These are phyloP conservation scores for Rhabdomys dilectus DNA, from an alignment of 2,113 vertebrate genomes.

Conservation along the genomic window DNA sequence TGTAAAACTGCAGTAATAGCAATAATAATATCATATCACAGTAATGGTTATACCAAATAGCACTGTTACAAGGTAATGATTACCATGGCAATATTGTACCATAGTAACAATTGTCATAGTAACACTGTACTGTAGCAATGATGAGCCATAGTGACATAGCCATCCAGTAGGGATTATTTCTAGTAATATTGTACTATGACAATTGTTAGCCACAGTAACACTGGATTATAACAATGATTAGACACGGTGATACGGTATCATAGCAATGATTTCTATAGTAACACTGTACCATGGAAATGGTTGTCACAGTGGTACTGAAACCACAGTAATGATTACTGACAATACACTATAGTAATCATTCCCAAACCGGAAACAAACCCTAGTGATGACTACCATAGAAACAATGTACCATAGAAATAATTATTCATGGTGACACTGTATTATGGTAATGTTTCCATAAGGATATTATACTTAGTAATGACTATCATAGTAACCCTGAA, in stretches of 20 bases:
- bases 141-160: background rate
- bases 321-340: background rate
- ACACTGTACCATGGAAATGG: background rate
- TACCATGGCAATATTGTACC: background rate
- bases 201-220: background rate
- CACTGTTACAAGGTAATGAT: background rate
- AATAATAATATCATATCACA: background rate
- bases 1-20: background rate
- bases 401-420: background rate
- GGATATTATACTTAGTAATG: background rate
- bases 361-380: too few species aligned
- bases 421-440: background rate
- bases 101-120: background rate
- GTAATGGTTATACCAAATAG: background rate
- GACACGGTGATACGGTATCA: background rate
- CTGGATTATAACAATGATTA: background rate
- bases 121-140: background rate
- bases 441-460: background rate
- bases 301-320: background rate
- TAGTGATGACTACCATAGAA: background rate
- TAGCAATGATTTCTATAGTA: background rate
- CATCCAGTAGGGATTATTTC: background rate
- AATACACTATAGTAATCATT: background rate
- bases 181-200: background rate
- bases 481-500: background rate